These are phyloP conservation scores for Sebastes iracundus DNA, from an alignment of 2,797 vertebrate species.

Conservation along the genomic window DNA sequence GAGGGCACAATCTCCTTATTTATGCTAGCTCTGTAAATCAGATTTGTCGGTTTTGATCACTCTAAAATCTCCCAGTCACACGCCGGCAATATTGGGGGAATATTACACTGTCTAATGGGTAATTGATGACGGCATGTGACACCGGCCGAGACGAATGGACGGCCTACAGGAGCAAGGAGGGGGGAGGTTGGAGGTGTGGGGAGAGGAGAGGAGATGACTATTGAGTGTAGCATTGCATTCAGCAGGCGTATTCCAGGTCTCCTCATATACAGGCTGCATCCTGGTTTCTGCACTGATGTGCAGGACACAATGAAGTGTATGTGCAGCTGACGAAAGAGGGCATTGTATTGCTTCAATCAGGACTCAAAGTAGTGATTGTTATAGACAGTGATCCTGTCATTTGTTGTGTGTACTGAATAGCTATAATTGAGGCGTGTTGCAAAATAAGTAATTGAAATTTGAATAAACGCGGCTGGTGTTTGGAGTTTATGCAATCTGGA, in stretches of 20 bases:
- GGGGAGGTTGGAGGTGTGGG: not conserved
- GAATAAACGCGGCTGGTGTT: slow-evolving; percentile 16
- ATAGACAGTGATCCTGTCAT: not conserved
- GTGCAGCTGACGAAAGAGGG: not conserved
- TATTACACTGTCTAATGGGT: slow-evolving; percentile 83
- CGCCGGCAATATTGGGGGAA: slow-evolving; percentile 80
- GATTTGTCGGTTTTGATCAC: slow-evolving; percentile 87
- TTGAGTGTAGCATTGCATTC: slow-evolving; percentile 24
- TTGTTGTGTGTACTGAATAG: not conserved
- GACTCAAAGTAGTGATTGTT: slow-evolving; percentile 4
- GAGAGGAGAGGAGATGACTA: slow-evolving; percentile 13
- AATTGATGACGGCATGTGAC: slow-evolving; percentile 82
- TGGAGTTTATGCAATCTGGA: not conserved
- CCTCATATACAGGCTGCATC: not conserved
- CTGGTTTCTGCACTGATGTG: not conserved
- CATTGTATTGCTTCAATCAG: slow-evolving; percentile 16
- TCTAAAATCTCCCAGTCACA: slow-evolving; percentile 81
- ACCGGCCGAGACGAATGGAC: slow-evolving; percentile 70
- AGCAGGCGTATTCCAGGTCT: slow-evolving; percentile 9
- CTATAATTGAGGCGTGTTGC: not conserved
- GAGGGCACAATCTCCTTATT: slow-evolving; percentile 81
- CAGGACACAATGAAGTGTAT: not conserved
- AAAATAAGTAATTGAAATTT: slow-evolving; percentile 5
- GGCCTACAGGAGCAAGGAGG: slow-evolving; percentile 38
- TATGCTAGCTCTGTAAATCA: slow-evolving; percentile 84